Conservation (phyloP, 2,113 vertebrate species). For the Grallaria varia region DNA sequence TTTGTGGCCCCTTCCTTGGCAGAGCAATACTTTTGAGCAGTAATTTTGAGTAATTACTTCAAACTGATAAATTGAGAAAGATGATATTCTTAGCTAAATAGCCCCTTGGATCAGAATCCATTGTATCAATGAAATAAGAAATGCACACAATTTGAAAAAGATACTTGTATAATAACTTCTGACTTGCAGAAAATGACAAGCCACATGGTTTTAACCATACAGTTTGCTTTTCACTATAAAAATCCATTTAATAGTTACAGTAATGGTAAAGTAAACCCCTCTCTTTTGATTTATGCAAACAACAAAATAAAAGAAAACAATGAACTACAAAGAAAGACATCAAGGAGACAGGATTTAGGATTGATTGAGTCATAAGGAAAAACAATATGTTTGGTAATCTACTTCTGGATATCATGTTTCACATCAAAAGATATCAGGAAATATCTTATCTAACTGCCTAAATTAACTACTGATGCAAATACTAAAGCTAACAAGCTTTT, state of each 20-base stretch:
- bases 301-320: background rate
- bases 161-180: background rate
- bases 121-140: background rate
- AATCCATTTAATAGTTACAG: background rate
- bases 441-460: background rate
- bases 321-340: background rate
- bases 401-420: background rate
- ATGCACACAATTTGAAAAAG: background rate
- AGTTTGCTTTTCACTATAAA: background rate
- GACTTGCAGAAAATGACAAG: background rate
- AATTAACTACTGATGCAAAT: background rate
- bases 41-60: slow-evolving; percentile 85
- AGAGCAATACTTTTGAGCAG: slow-evolving; percentile 41
- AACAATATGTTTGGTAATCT: background rate
- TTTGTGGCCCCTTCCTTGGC: slow-evolving; percentile 73
- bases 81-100: slow-evolving; percentile 58
- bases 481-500: background rate
- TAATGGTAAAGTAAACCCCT: background rate
- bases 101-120: slow-evolving; percentile 34
- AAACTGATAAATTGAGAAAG: slow-evolving; percentile 69
- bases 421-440: background rate
- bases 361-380: background rate
- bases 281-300: background rate
- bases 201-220: background rate
- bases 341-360: background rate